Evolutionary conservation across 2,888 invertebrate species (phyloP).

Genomic region (Lymantria monacha): DNA sequence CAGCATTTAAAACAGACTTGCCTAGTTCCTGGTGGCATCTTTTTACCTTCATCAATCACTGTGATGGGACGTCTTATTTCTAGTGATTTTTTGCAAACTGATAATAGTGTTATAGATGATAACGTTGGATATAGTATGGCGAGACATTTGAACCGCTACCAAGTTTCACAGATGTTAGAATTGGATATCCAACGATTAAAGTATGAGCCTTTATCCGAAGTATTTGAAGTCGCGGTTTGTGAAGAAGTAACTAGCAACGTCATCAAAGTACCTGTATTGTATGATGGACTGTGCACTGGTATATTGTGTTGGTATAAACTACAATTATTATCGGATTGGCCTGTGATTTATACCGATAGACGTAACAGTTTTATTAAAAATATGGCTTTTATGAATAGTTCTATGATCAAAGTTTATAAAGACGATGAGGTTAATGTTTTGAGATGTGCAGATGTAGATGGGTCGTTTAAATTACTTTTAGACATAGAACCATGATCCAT

Average conservation of each 20-base stretch:
- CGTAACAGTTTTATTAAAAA: conserved; percentile 19
- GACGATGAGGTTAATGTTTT: conserved; percentile 14
- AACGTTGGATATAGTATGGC: conserved; percentile 12
- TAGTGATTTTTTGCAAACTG: conserved; percentile 14
- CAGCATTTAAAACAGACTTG: conserved; percentile 7
- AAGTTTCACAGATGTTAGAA: conserved; percentile 9
- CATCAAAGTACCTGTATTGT: conserved; percentile 1
- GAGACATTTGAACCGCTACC: conserved; percentile 16
- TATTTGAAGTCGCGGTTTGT: conserved; percentile 9
- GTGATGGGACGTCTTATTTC: conserved; percentile 19
- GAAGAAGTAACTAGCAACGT: conserved; percentile 3
- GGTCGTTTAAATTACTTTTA: conserved; percentile 12
- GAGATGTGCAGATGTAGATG: conserved; percentile 11
- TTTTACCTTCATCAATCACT: conserved; percentile 11
- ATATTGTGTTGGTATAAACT: conserved; percentile 29
- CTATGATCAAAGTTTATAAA: conserved; percentile 5
- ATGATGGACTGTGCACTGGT: conserved; percentile 19
- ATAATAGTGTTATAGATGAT: conserved; percentile 15
- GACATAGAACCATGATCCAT: conserved; percentile 10
- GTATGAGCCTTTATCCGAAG: conserved; percentile 11
- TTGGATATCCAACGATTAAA: conserved; percentile 11
- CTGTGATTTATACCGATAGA: conserved; percentile 17
- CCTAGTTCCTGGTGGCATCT: conserved; percentile 14
- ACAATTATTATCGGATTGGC: conserved; percentile 15
- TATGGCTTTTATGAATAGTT: conserved; percentile 14